Evolutionary conservation across 2,888 invertebrate genomes (phyloP).

Genomic region (Diplazon laetatorius): DNA sequence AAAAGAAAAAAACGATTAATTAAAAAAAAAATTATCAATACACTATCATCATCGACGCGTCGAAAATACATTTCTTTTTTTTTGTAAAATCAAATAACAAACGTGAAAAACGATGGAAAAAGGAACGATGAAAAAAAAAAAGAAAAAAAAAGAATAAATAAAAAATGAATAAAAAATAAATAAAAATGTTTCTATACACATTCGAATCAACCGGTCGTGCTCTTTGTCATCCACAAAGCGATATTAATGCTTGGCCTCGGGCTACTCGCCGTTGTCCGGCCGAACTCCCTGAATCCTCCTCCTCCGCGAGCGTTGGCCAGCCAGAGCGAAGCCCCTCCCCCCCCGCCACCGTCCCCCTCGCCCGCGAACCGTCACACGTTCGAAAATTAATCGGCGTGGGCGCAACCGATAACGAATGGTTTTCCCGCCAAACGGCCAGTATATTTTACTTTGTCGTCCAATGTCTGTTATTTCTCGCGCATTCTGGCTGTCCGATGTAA

Average conservation of each 20-base stretch:
- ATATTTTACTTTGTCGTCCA: constrained; percentile 76
- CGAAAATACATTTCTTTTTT: constrained; percentile 25
- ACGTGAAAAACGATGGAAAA: constrained; percentile 8
- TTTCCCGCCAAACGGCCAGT: constrained; percentile 75
- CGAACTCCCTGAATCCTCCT: constrained; percentile 27
- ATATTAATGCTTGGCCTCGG: constrained; percentile 48
- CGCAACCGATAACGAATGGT: constrained; percentile 78
- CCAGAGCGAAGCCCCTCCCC: no score
- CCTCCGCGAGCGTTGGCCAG: constrained; percentile 19
- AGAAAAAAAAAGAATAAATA: constrained; percentile 20
- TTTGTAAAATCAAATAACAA: constrained; percentile 42
- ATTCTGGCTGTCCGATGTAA: constrained; percentile 70
- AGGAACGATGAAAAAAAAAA: constrained; percentile 17
- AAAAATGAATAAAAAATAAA: constrained; percentile 35
- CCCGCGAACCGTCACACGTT: constrained; percentile 71
- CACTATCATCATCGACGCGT: no score
- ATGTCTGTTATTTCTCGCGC: constrained; percentile 75
- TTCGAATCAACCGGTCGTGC: constrained; percentile 27
- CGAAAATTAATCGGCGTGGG: constrained; percentile 78
- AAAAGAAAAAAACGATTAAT: no score
- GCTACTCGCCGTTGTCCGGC: constrained; percentile 12
- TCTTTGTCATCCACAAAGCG: constrained; percentile 54
- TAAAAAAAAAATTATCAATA: no score
- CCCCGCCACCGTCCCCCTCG: no score
- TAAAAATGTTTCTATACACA: not conserved